Evolutionary conservation across 2,888 invertebrate species (phyloP).

Genomic region (Choreutis nemorana): DNA sequence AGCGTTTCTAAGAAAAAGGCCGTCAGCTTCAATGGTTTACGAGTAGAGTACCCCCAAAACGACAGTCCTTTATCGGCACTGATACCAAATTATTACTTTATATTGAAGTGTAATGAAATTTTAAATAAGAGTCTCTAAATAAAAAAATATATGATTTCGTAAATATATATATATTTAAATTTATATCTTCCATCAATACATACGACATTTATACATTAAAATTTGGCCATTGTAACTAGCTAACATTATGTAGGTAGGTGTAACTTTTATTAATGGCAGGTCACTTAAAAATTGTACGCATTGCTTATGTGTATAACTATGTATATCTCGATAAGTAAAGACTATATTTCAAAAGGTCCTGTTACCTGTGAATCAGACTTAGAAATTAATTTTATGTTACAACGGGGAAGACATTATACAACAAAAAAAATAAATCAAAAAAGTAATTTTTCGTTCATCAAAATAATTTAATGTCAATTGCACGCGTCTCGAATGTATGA

Average conservation of each 20-base stretch:
- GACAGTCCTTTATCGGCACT: too few relatives aligned
- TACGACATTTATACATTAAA: slow-evolving; percentile 56
- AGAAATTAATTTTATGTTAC: slow-evolving; percentile 20
- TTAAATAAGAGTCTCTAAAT: too few relatives aligned
- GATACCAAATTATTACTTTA: too few relatives aligned
- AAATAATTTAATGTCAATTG: slow-evolving; percentile 24
- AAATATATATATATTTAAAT: slow-evolving; percentile 68
- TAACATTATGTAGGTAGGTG: too few relatives aligned
- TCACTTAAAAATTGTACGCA: slow-evolving; percentile 19
- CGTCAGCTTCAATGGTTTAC: too few relatives aligned
- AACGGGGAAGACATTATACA: slow-evolving; percentile 44
- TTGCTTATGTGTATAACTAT: slow-evolving; percentile 11
- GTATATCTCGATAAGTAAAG: slow-evolving; percentile 4
- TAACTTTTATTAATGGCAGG: slow-evolving; percentile 44
- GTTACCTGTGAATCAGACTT: slow-evolving; percentile 5
- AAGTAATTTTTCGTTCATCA: not conserved
- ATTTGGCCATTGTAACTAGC: slow-evolving; percentile 47
- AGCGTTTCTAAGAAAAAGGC: too few relatives aligned
- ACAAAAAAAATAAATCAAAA: not conserved
- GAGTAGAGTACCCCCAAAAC: too few relatives aligned
- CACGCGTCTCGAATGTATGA: slow-evolving; percentile 38
- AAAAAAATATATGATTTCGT: slow-evolving; percentile 48
- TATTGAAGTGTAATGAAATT: too few relatives aligned
- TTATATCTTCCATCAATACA: slow-evolving; percentile 68
- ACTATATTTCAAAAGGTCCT: slow-evolving; percentile 6